Evolutionary conservation across 2,113 vertebrate genomes (phyloP), one percentile per base, ranked within the genome.

Genomic region (Rhodinocichla rosea): DNA sequence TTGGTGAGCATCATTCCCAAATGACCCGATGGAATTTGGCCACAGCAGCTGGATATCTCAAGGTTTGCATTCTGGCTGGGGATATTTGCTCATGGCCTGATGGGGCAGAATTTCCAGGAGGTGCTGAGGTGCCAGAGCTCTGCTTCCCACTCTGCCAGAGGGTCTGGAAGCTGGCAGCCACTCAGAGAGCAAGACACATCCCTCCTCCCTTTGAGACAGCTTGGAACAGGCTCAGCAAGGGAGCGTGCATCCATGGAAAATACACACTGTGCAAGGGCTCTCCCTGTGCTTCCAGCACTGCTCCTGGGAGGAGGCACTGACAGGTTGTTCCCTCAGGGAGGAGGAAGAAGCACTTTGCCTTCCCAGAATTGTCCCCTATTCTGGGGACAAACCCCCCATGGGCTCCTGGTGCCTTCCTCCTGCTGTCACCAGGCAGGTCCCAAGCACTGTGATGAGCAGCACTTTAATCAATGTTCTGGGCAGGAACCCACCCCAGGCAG

Each of bases 241-340:
- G 52, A 40, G 15, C 2, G 0, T 24, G 19, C 40, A 52, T 39
- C 60, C 52, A 1, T n/a, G 26, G 47, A 27, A 69, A 71, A 40
- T 7, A 9, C 2, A 11, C 39, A 11, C 11, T 39, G 39, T 50
- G 35, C 21, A 44, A n/a, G 30, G 24, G 13, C 8, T 80, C 52
- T 81, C n/a, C n/a, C 40, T 26, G 21, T 18, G 42, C 7, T 79
- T 55, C 67, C 79, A 69, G 39, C 5, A 0, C 75, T 26, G 45
- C 67, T 83, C 47, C 71, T 18, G 22, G 55, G 19, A 68, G 39
- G 42, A 89, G 45, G 73, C 57, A n/a, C 62, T 19, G 2, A 8
- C 0, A 4, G 42, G 30, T 2, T 59, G 39, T 26, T 65, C 18
- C 23, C n/a, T 50, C 12, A 1, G 0, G 0, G 56, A 27, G 47